Evolutionary conservation across 1,140 invertebrate species (phyloP).

Genomic region (Papilio machaon): DNA sequence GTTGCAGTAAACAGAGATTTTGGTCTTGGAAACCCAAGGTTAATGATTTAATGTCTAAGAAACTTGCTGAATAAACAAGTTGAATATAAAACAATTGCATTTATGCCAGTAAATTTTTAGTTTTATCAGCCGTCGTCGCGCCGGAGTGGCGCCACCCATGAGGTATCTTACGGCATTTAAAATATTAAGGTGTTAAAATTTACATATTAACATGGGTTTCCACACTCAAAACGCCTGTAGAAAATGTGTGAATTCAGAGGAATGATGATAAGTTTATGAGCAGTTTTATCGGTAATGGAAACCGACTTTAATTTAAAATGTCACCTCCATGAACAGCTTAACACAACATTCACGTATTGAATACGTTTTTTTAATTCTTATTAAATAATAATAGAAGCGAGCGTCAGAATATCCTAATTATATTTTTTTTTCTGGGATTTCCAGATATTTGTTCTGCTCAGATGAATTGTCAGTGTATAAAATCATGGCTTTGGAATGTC

Average conservation of each 20-base stretch:
- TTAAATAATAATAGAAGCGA: not conserved
- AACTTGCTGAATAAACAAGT: not conserved
- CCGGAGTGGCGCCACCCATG: not conserved
- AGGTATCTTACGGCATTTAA: not conserved
- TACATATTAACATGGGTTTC: not conserved
- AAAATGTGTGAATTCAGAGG: not conserved
- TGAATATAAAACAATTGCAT: no score
- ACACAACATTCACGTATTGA: not conserved
- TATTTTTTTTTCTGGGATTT: not conserved
- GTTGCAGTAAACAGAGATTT: no score
- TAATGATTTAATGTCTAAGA: not conserved
- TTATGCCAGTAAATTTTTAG: no score
- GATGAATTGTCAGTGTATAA: not conserved
- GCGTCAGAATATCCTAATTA: not conserved
- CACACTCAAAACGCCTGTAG: not conserved
- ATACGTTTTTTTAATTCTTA: not conserved
- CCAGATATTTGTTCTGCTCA: not conserved
- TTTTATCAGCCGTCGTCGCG: not conserved
- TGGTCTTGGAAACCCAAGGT: no score
- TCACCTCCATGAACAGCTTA: not conserved
- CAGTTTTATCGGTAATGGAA: not conserved
- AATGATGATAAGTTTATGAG: not conserved
- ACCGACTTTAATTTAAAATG: not conserved
- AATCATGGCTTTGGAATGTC: not conserved
- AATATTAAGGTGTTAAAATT: not conserved